Base-by-base conservation (phyloP, 2,113 vertebrate species). In the Abramis brama region DNA sequence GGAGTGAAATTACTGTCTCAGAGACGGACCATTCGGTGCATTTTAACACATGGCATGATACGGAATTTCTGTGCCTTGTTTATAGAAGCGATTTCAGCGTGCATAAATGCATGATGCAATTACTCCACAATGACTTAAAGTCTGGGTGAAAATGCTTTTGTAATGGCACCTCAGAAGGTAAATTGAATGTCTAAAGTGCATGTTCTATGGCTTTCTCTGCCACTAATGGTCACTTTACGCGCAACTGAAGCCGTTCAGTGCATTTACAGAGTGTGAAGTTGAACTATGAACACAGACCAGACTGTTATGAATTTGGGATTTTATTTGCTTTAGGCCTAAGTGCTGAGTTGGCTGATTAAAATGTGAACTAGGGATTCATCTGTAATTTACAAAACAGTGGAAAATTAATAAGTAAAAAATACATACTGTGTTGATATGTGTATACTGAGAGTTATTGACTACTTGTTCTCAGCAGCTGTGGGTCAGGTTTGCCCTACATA, bases 31-130 rank as follows among this genome's bases (percentile, higher is more conserved):
- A 9, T 43, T 81, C 8, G 25, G 39, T 11, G 23, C 60, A 47
- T 81, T 39, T 59, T 79, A 79, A 79, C 59, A 64, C 59, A 80
- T 66, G 30, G n/a, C n/a, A 64, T 60, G 11, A 62, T 45, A 62
- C 4, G 6, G 27, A 10, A 62, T 62, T 6, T 12, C 21, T 15
- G 59, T 47, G 79, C 60, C 43, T 82, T 5, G 17, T 55, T 81
- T 81, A 60, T 45, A 50, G 45, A 21, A 70, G 64, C 6, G 19
- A 27, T 52, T 21, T 70, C 12, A 8, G 15, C 9, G 4, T 57
- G 5, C 76, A 45, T 43, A 59, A 36, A 79, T 79, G 19, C 30
- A 39, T 6, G 21, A 21, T 79, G 17, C 19, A 59, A 39, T 60
- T 62, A 45, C 21, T 43, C 30, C 55, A 79, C 30, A 59, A 15